Percentiles rank a stretch among this genome's conserved stretches.
These are phyloP conservation scores for Sebastes oblongus DNA, from an alignment of 2,797 vertebrate genomes.

Conservation along the genomic window DNA sequence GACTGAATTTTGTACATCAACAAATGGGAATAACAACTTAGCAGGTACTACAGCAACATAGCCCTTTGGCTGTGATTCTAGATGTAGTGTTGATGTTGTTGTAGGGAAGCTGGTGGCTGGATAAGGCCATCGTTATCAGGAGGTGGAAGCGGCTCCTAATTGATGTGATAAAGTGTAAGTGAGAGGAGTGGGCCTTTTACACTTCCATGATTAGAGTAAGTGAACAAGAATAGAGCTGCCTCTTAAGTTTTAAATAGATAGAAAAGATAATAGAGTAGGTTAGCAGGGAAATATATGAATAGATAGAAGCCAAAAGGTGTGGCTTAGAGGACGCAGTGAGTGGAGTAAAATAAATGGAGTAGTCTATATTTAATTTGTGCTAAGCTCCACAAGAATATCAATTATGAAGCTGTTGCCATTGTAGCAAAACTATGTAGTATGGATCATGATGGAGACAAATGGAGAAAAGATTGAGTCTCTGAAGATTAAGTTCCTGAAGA, in stretches of 20 bases:
- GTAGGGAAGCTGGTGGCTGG: neutral
- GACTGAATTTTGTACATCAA: neutral
- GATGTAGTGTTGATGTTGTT: neutral
- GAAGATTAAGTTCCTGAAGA: neutral
- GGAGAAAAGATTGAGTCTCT: neutral
- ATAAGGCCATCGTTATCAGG: neutral
- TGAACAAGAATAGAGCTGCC: neutral
- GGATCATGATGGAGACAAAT: neutral
- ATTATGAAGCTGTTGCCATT: neutral
- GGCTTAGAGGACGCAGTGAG: neutral
- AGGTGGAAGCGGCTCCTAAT: conserved; percentile 3
- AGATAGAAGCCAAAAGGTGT: neutral
- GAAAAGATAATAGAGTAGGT: neutral
- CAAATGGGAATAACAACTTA: neutral
- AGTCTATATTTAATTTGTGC: neutral
- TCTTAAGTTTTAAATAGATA: neutral
- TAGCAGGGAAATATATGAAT: neutral
- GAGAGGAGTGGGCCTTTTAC: conserved; percentile 4
- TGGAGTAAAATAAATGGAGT: neutral
- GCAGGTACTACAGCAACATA: no score
- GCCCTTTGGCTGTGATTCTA: neutral
- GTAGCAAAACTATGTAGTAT: neutral
- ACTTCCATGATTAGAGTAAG: neutral
- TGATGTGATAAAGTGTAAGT: conserved; percentile 11
- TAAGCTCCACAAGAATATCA: neutral